Evolutionary conservation across 2,797 vertebrate genomes (phyloP).

Genomic region (Emydoidea blandingii): DNA sequence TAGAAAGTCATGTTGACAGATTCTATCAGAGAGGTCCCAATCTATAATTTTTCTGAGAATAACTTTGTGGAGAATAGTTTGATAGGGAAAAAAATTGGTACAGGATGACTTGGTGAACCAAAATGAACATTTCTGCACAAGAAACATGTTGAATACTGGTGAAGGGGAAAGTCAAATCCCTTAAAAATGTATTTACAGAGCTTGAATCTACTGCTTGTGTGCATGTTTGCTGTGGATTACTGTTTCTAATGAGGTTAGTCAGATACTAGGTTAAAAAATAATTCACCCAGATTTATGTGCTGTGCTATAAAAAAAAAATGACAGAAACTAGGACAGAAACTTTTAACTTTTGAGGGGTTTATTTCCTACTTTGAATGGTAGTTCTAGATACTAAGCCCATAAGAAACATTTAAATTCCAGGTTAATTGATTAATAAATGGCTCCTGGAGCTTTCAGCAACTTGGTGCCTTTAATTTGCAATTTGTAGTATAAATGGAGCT

Average conservation of each 20-base stretch:
- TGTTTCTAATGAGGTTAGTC: not conserved
- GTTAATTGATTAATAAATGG: too few species aligned
- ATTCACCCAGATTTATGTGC: not conserved
- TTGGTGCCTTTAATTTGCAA: not conserved
- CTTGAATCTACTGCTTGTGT: not conserved
- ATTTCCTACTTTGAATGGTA: not conserved
- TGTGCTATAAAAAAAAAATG: not conserved
- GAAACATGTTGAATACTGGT: not conserved
- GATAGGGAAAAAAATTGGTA: not conserved
- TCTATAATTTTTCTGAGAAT: not conserved
- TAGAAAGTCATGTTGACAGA: not conserved
- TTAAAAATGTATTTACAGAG: not conserved
- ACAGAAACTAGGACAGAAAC: not conserved
- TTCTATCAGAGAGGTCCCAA: not conserved
- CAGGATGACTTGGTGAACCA: not conserved
- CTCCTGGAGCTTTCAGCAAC: not conserved
- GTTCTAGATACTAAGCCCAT: conserved; percentile 11
- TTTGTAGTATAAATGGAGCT: not conserved
- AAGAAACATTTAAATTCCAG: not conserved
- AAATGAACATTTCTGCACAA: not conserved
- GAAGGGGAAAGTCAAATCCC: not conserved
- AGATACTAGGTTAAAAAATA: not conserved
- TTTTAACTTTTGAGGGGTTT: not conserved
- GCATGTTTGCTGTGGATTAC: conserved; percentile 13
- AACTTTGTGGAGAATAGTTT: not conserved